Evolutionary conservation across 2,888 invertebrate species (phyloP).

Genomic region (Eurytoma adleriae): DNA sequence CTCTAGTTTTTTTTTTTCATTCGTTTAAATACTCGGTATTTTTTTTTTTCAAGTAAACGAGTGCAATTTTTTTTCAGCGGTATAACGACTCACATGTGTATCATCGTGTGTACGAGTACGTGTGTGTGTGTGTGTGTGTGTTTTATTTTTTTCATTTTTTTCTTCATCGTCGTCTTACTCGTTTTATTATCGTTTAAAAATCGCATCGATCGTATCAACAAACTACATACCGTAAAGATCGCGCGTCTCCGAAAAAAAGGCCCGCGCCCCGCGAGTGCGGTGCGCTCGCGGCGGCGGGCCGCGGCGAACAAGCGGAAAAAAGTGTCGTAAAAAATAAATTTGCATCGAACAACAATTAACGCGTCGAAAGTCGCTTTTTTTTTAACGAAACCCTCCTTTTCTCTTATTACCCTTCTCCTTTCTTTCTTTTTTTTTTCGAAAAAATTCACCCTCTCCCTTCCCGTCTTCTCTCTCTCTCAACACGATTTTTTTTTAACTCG

Average conservation of each 20-base stretch:
- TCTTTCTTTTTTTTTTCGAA: background rate
- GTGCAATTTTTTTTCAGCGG: conserved; percentile 25
- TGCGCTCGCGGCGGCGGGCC: background rate
- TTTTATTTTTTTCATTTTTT: conserved; percentile 7
- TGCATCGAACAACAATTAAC: conserved; percentile 55
- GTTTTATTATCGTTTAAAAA: conserved; percentile 37
- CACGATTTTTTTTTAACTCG: conserved; percentile 20
- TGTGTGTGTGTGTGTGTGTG: background rate
- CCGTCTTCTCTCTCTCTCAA: background rate
- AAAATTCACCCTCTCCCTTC: conserved; percentile 6
- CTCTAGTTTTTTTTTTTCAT: background rate
- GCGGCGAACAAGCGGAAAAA: conserved; percentile 50
- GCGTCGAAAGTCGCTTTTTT: conserved; percentile 43
- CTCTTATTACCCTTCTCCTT: background rate
- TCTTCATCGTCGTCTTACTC: background rate
- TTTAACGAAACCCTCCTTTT: conserved; percentile 39
- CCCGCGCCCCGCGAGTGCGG: background rate
- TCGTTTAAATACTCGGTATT: conserved; percentile 2
- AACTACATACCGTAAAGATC: conserved; percentile 31
- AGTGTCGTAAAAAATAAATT: conserved; percentile 56
- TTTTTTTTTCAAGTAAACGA: conserved; percentile 29
- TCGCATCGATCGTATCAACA: conserved; percentile 36
- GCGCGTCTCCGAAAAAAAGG: conserved; percentile 9
- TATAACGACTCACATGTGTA: too few relatives aligned
- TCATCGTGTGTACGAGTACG: background rate